Evolutionary conservation across 2,113 vertebrate species (phyloP), one percentile per base, ranked within the genome.

Genomic region (Perca flavescens): DNA sequence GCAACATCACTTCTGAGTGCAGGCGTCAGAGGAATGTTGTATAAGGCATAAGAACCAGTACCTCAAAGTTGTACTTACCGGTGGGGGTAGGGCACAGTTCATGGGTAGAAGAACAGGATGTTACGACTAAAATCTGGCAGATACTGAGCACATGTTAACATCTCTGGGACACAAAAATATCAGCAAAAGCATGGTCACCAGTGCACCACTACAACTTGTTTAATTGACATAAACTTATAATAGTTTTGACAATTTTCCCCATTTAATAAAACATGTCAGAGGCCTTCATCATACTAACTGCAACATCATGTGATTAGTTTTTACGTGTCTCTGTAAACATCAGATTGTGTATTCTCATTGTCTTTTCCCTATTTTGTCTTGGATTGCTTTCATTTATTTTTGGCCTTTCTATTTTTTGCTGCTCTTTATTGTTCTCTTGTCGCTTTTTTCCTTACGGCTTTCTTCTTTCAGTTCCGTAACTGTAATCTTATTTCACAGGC

Each of bases 401-500:
- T 64, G 22, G 34, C 31, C 8, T 46, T 40, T 2, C 47, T 62
- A 46, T 46, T 73, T 74, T 85, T 77, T 36, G 21, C 22, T 47
- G 8, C 50, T 74, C 17, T 61, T 60, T 22, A 46, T 71, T 60
- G 5, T 66, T 77, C 72, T 36, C 21, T 40, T 47, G 47, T 66
- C 36, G 4, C 52, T 64, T 25, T 56, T 68, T 64, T 56, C 57
- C 19, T 34, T 47, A 1, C 0, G 5, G 46, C 56, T 80, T 70
- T 68, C 47, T 54, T 77, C 31, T 65, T 57, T 31, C 61, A 72
- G 2, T 62, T 3, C 50, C 1, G 1, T 46, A 53, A 77, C 58
- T 87, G 58, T 80, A 85, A 70, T 85, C 79, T 47, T 62, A 65
- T 83, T 85, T 77, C 66, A 74, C 57, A 65, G 58, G 19, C 65